Percentiles rank a stretch among this genome's conserved stretches.
These are phyloP conservation scores for Ramphastos sulfuratus DNA, from an alignment of 2,113 vertebrate genomes.

Conservation along the genomic window DNA sequence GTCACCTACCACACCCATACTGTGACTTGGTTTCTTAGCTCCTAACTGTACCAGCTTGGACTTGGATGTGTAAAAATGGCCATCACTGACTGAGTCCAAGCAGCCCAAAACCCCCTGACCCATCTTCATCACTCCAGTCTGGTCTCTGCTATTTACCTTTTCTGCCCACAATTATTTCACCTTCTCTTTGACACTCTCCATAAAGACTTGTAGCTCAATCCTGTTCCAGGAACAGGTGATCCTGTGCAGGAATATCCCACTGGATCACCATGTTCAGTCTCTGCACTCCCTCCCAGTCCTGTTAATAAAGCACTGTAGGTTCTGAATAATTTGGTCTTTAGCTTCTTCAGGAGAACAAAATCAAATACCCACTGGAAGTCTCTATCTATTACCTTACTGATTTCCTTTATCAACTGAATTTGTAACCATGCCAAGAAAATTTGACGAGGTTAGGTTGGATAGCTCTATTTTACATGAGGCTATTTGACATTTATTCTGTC, in stretches of 20 bases:
- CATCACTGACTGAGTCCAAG: not conserved
- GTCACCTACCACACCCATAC: not conserved
- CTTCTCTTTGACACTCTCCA: not conserved
- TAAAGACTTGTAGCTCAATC: not conserved
- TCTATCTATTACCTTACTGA: not conserved
- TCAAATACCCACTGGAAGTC: not conserved
- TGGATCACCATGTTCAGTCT: accelerated
- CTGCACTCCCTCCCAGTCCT: not conserved
- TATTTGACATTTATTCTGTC: not conserved
- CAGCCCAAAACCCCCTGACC: not conserved
- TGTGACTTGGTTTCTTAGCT: not conserved
- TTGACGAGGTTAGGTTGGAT: not conserved
- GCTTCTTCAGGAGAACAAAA: not conserved
- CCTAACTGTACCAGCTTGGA: accelerated
- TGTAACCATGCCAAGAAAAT: not conserved
- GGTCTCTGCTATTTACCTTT: not conserved
- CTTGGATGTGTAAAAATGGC: accelerated
- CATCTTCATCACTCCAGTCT: not conserved
- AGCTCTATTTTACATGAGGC: not conserved
- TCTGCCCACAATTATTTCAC: not conserved
- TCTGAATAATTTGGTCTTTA: not conserved
- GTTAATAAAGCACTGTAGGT: not conserved
- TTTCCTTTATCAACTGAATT: not conserved
- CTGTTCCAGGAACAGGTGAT: not conserved
- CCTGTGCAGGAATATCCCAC: not conserved